Evolutionary conservation across 2,113 vertebrate genomes (phyloP).

Genomic region (Daboia siamensis): DNA sequence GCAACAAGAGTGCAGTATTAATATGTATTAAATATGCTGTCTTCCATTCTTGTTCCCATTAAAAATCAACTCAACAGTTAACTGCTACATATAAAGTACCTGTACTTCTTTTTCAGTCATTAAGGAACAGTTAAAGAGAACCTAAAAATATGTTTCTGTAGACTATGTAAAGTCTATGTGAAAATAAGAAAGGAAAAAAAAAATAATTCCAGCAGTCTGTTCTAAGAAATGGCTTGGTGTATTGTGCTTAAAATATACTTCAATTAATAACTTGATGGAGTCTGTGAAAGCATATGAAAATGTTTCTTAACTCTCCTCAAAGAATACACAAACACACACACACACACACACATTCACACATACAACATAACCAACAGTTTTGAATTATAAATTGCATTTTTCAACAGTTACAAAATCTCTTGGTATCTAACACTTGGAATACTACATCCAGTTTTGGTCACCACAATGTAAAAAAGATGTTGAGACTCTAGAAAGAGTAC

Average conservation of each 20-base stretch:
- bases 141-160: not conserved
- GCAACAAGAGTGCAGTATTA: not conserved
- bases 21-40: not conserved
- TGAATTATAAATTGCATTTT: slow-evolving; percentile 39
- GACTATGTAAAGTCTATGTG: slow-evolving; percentile 15
- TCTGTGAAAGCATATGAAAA: slow-evolving; percentile 27
- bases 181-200: slow-evolving; percentile 22
- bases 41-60: not conserved
- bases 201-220: slow-evolving; percentile 21
- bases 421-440: slow-evolving; percentile 9
- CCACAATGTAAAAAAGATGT: too few species aligned
- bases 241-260: not conserved
- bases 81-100: not conserved
- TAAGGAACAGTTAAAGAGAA: not conserved
- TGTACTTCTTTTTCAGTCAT: not conserved
- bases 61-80: slow-evolving; percentile 17
- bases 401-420: slow-evolving; percentile 33
- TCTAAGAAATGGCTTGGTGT: slow-evolving; percentile 4
- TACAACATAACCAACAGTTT: slow-evolving; percentile 28
- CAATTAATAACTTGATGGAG: slow-evolving; percentile 1
- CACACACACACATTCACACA: too few species aligned
- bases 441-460: too few species aligned
- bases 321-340: not conserved
- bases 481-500: too few species aligned
- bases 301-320: not conserved